Evolutionary conservation across 2,888 invertebrate genomes (phyloP), one percentile per base, ranked within the genome.

Genomic region (Eristalinus aeneus): DNA sequence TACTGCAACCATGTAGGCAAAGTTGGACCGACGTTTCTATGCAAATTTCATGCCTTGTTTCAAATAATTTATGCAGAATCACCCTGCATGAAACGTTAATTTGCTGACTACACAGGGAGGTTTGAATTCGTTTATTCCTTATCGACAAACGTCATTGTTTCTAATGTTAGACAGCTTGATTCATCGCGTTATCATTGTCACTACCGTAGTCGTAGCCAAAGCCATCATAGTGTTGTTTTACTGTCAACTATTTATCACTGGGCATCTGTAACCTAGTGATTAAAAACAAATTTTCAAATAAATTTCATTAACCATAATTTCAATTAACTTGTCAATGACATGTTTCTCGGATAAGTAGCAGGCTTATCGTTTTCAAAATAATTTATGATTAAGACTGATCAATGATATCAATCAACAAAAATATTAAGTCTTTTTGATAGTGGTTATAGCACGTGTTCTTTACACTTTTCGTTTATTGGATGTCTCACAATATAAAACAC

Each of bases 61-160:
- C 31, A 36, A 16, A 22, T 84, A 84, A 84, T 79, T 75, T 79
- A 84, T 84, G 53, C 74, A 60, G 34, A 64, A 53, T 61, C 63
- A 60, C 58, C 11, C 69, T 73, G 31, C 72, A 77, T 34, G 23
- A 34, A 68, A 67, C 58, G 16, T 61, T 60, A 36, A 54, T 53
- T 54, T 16, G 34, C 36, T 10, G 61, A 54, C 36, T 63, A 76
- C 76, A 61, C 53, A 68, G n/a, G 0, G 20, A 20, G 23, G 36
- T n/a, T 27, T 36, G 27, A 34, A 27, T n/a, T 58, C 10, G 9
- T 72, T 32, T 72, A 23, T n/a, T 32, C 34, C 46, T 16, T 11
- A 27, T 8, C 53, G 23, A 34, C 34, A 53, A 76, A 64, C 68
- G 16, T 20, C 34, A 53, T 61, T 61, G 23, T 34, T 12, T 60